phyloP scores from a whole-genome alignment of 2,797 vertebrate species.

The Anabacerthia variegaticeps region DNA sequence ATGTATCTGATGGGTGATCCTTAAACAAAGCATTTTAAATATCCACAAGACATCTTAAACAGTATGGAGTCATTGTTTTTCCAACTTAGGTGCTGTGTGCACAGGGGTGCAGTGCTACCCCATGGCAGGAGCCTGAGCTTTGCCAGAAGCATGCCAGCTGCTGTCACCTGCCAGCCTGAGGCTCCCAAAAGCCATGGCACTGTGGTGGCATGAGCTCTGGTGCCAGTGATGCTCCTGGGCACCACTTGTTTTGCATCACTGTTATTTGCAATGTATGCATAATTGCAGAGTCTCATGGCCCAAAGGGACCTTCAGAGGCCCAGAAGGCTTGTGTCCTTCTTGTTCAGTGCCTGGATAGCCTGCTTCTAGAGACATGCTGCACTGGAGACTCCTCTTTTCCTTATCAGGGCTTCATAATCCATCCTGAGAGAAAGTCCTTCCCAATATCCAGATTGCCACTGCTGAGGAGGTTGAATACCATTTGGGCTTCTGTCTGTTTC shows the following conservation, averaged over 20 bases:
- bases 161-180: rapidly evolving
- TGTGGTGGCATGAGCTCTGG: rapidly evolving
- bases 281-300: neutral
- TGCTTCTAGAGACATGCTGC: rapidly evolving
- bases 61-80: neutral
- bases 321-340: neutral
- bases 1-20: neutral
- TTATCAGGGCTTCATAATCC: neutral
- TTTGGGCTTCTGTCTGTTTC: neutral
- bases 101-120: rapidly evolving
- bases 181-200: neutral
- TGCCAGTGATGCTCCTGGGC: rapidly evolving
- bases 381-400: neutral
- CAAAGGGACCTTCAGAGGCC: neutral
- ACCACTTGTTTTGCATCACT: neutral
- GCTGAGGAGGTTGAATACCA: neutral
- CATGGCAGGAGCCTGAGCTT: rapidly evolving
- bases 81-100: neutral
- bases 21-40: neutral
- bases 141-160: neutral
- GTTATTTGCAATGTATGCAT: neutral
- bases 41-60: neutral
- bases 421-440: neutral
- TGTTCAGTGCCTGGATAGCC: neutral
- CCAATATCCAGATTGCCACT: neutral